Evolutionary conservation across 2,113 vertebrate genomes (phyloP).

Genomic region (Aptenodytes forsteri): DNA sequence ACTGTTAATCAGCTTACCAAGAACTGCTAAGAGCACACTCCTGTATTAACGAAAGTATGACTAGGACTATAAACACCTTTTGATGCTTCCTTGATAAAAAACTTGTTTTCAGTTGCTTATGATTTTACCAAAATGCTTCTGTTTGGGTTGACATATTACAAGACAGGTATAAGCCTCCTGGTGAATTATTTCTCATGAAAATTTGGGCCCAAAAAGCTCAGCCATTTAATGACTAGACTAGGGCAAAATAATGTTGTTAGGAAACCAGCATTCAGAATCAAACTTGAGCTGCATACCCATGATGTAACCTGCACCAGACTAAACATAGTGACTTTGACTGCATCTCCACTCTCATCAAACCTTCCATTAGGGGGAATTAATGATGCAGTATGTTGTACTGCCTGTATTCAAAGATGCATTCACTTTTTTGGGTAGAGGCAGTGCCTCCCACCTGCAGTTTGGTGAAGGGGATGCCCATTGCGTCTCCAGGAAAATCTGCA

Average conservation of each 20-base stretch:
- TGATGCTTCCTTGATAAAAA: not conserved
- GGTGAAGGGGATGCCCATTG: not conserved
- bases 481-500: not conserved
- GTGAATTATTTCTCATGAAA: not conserved
- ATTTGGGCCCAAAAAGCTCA: not conserved
- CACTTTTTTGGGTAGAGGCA: not conserved
- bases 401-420: not conserved
- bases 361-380: not conserved
- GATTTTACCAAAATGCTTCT: not conserved
- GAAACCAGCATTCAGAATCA: not conserved
- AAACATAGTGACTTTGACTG: not conserved
- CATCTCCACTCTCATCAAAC: not conserved
- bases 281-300: fast-evolving
- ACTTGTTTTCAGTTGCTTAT: not conserved
- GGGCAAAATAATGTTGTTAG: not conserved
- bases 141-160: not conserved
- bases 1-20: not conserved
- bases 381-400: not conserved
- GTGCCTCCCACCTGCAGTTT: not conserved
- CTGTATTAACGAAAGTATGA: not conserved
- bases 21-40: not conserved
- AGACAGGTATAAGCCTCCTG: not conserved
- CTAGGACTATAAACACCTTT: not conserved
- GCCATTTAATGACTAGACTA: not conserved
- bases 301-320: not conserved